Base-by-base conservation (phyloP, 2,888 invertebrate genomes). In the Blera fallax region DNA sequence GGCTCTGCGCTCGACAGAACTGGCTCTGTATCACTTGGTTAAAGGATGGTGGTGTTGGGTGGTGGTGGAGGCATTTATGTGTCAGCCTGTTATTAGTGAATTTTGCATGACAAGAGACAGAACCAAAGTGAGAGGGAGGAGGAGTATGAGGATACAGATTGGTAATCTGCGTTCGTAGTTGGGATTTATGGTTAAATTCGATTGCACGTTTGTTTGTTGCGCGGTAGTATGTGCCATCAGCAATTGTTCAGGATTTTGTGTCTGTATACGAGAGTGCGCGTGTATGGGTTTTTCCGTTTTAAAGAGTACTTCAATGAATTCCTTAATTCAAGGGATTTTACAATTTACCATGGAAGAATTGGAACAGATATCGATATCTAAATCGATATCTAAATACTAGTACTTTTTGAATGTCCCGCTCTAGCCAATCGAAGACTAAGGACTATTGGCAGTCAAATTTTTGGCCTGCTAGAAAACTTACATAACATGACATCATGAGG, bases 151-250 rank as follows among this genome's bases (percentile, higher is more conserved):
- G 40, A n/a, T 16, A 6, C 16, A 24, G 40, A 16, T 67, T 60
- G 80, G 85, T 81, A 81, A 85, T 81, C 81, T 81, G 65, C 65
- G 54, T 77, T 67, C 72, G 72, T 77, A 56, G 76, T 67, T 81
- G 14, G 81, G 76, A 85, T 85, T 85, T 85, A 85, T 81, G 74
- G 80, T 45, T 64, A 84, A 84, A 80, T 80, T 40, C 81, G 60
- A 72, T 81, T 85, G 65, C 54, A 67, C 62, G 50, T 52, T 37
- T 83, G 62, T 32, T 37, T 83, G 62, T 32, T 37, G 24, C 21
- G 48, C 43, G 14, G 18, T 50, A 16, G 48, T 64, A 65, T 58
- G 40, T 37, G 56, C 32, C 65, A 43, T 34, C 56, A 32, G 45
- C 56, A 76, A 45, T 50, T 76, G 29, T 56, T 29, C 16, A 6